phyloP scores from a whole-genome alignment of 2,797 vertebrate genomes.

The Moxostoma hubbsi region DNA sequence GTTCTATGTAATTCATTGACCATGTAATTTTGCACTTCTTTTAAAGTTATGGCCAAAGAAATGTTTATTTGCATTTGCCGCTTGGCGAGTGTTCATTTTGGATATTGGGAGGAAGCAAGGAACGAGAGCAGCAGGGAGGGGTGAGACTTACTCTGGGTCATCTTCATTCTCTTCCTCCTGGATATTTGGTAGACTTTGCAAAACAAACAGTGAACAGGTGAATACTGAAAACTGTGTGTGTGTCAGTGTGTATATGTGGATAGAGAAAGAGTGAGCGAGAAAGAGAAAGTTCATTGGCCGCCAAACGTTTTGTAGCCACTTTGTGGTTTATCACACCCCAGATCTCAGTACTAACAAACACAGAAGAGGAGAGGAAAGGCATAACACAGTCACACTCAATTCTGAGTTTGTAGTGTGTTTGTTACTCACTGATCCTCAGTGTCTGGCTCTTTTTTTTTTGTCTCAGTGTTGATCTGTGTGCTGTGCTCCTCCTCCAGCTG shows the following conservation, averaged over 20 bases:
- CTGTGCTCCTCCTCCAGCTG: slow-evolving; percentile 69
- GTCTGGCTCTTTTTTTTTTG: slow-evolving; percentile 61
- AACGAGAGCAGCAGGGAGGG: background rate
- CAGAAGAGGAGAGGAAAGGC: slow-evolving; percentile 9
- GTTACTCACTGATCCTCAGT: slow-evolving; percentile 69
- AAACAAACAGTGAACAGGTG: slow-evolving; percentile 57
- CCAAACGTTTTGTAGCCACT: background rate
- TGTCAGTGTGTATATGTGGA: slow-evolving; percentile 9
- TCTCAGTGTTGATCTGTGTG: slow-evolving; percentile 62
- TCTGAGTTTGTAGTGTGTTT: slow-evolving; percentile 14
- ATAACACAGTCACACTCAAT: background rate
- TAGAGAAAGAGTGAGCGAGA: background rate
- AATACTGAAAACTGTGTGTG: slow-evolving; percentile 26
- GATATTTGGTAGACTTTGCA: slow-evolving; percentile 79
- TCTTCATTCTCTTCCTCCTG: slow-evolving; percentile 82
- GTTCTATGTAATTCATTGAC: no score
- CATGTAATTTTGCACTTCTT: background rate
- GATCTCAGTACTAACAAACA: slow-evolving; percentile 30
- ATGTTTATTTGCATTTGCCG: background rate
- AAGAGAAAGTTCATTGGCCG: background rate
- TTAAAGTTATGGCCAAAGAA: background rate
- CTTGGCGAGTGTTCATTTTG: background rate
- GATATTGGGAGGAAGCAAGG: background rate
- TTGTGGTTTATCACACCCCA: slow-evolving; percentile 43
- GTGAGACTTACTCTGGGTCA: slow-evolving; percentile 77